Conservation (phyloP, 2,797 vertebrate genomes). For the Diplodus sargus region DNA sequence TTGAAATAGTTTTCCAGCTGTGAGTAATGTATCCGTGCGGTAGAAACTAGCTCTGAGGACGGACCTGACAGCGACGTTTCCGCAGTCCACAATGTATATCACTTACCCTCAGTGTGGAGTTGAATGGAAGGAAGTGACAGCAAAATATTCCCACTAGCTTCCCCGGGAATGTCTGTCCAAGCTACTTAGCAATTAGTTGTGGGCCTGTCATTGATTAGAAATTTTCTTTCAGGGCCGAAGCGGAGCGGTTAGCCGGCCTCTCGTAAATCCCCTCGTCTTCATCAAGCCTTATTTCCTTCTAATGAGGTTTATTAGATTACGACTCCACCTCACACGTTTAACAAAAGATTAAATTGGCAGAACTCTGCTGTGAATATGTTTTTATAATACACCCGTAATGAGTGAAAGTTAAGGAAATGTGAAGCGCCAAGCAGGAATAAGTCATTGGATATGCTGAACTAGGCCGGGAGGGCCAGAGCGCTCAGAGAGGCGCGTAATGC, state of each 20-base stretch:
- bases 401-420: conserved; percentile 77
- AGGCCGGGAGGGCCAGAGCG: conserved; percentile 61
- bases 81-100: neutral
- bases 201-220: conserved; percentile 71
- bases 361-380: conserved; percentile 81
- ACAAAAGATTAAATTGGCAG: conserved; percentile 83
- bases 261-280: conserved; percentile 74
- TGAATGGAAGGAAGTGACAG: conserved; percentile 24
- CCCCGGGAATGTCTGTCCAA: conserved; percentile 52
- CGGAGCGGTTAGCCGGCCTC: conserved; percentile 61
- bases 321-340: conserved; percentile 81
- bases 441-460: conserved; percentile 77
- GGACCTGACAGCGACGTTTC: neutral
- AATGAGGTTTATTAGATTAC: conserved; percentile 88
- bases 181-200: conserved; percentile 71
- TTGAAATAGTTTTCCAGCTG: conserved; percentile 1
- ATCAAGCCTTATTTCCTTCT: conserved; percentile 80
- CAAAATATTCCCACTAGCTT: conserved; percentile 39
- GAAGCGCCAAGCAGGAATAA: conserved; percentile 76
- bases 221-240: conserved; percentile 74
- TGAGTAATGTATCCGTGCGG: neutral
- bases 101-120: neutral
- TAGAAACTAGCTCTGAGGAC: neutral
- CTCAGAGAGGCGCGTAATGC: conserved; percentile 70
- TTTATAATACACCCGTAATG: conserved; percentile 79